Conservation (phyloP, 2,113 vertebrate species). For the Ceyx margarethae region DNA sequence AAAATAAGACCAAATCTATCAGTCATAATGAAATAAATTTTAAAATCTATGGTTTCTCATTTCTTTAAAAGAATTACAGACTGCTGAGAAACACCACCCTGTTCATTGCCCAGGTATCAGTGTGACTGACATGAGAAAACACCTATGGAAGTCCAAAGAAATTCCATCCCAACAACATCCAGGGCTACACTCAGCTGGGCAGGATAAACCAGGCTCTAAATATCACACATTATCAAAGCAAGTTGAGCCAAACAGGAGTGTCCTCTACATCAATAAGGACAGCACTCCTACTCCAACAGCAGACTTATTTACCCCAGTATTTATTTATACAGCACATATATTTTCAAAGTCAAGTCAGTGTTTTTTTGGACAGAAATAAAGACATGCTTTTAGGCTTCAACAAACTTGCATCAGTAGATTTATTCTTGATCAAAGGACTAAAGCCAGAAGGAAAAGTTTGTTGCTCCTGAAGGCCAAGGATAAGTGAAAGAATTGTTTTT, state of each 20-base stretch:
- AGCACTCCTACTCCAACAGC: neutral
- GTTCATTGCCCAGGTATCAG: neutral
- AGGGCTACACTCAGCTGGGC: neutral
- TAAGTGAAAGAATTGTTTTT: slow-evolving; percentile 62
- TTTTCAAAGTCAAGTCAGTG: neutral
- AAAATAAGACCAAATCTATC: neutral
- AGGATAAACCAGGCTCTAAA: neutral
- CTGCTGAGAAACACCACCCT: neutral
- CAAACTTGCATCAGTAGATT: slow-evolving; percentile 20
- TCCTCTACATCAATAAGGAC: neutral
- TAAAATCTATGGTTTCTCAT: neutral
- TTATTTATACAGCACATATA: neutral
- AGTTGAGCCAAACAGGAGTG: neutral
- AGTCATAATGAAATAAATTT: neutral
- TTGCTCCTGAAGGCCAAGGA: slow-evolving; percentile 63
- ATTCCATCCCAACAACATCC: neutral
- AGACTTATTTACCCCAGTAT: neutral
- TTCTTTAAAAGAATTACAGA: neutral
- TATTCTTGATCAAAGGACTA: slow-evolving; percentile 47
- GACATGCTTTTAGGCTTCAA: slow-evolving; percentile 22
- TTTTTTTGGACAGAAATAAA: slow-evolving; percentile 24
- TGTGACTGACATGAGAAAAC: neutral
- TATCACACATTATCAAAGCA: neutral
- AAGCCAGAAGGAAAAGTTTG: slow-evolving; percentile 36
- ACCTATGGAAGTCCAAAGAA: neutral